Base-by-base conservation (phyloP, 2,888 invertebrate genomes). In the Psylliodes chrysocephalus region DNA sequence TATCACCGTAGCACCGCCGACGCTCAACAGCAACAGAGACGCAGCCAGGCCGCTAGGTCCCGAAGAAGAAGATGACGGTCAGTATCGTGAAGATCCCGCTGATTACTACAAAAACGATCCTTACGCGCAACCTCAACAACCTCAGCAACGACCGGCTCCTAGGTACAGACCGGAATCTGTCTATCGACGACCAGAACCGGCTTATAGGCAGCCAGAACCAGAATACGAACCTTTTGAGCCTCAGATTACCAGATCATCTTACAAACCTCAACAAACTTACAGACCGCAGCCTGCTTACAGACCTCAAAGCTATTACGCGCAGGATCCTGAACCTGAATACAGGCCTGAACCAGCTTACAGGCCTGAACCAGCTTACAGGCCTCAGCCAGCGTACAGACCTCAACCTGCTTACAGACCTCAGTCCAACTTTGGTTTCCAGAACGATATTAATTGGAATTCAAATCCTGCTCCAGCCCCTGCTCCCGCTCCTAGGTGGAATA, bases 1-100 rank as follows among this genome's bases (percentile, higher is more conserved):
- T 42, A 93, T 94, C 76, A 91, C 91, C 82, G 93, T 93, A 0
- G 90, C 94, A 0, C 93, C 94, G n/a, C 91, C 93, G 3, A 90
- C 92, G 0, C 76, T 90, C 15, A 81, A 77, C 53, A 85, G 85
- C 63, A 86, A 85, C 47, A 84, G 66, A 1, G 63, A 73, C 51
- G 71, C 72, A 4, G 46, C 38, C 17, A 69, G 73, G 70, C 83
- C 85, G 0, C 71, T 84, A 61, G 85, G 85, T 5, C 88, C 88
- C 38, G 87, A 88, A 66, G 89, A 91, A 77, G 88, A 92, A 75
- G 94, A 94, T 76, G 94, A 94, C 77, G 94, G 94, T 0, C 93
- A 94, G 75, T 94, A 94, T 82, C 86, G 92, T 46, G 94, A 94
- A 78, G 93, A 94, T 79, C 94, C 94, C 0, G 87, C 87, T 65